These are phyloP conservation scores for Agrochola circellaris DNA, from an alignment of 2,888 invertebrate genomes.

Conservation along the genomic window DNA sequence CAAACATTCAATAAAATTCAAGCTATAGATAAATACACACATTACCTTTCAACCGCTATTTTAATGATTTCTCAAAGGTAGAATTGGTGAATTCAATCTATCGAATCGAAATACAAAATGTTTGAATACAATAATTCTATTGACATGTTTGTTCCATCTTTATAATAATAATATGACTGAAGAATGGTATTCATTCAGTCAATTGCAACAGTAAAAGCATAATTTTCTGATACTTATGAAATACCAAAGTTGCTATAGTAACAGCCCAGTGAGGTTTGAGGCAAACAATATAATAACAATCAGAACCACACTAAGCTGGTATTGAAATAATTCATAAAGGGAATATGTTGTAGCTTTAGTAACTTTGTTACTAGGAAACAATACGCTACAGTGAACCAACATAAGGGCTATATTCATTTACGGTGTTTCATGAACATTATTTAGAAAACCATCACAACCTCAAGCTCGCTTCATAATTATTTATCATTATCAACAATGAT, in stretches of 20 bases:
- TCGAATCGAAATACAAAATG: neutral
- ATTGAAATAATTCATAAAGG: neutral
- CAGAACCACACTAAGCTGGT: neutral
- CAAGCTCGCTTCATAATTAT: conserved; percentile 7
- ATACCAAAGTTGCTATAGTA: conserved; percentile 4
- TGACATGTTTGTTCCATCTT: neutral
- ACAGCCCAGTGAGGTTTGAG: neutral
- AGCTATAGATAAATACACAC: conserved; percentile 2
- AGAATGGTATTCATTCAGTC: neutral
- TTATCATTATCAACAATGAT: neutral
- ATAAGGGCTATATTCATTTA: conserved; percentile 11
- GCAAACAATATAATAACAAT: neutral
- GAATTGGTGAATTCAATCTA: neutral
- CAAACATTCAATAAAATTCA: neutral
- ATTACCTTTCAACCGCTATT: neutral
- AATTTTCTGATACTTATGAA: neutral
- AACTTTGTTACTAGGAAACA: neutral
- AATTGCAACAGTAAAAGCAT: conserved; percentile 10
- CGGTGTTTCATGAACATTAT: neutral
- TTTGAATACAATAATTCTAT: neutral
- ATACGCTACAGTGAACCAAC: conserved; percentile 5
- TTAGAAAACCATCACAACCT: conserved; percentile 23
- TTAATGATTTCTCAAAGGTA: neutral
- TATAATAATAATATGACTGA: neutral
- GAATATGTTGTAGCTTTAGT: neutral